These are phyloP conservation scores for Saccostrea cuccullata DNA, from an alignment of 1,140 invertebrate genomes.

Conservation along the genomic window DNA sequence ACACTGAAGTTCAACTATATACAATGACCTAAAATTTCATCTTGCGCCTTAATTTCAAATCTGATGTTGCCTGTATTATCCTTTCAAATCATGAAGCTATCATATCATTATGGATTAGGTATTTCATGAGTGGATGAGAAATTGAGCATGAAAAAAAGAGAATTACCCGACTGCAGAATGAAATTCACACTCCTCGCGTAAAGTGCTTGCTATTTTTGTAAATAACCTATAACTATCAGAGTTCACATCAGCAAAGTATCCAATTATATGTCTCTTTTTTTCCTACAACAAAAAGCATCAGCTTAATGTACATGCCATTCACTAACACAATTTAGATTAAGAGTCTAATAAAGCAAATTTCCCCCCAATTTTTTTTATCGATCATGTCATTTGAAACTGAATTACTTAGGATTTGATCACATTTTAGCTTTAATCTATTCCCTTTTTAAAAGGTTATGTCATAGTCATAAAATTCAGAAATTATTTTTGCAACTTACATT, in stretches of 20 bases:
- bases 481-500: constrained; percentile 81
- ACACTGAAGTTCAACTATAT: too few relatives aligned
- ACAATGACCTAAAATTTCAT: too few relatives aligned
- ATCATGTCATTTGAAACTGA: too few relatives aligned
- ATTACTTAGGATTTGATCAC: too few relatives aligned
- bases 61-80: too few relatives aligned
- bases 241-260: constrained; percentile 92
- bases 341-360: neutral
- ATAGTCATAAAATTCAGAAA: too few relatives aligned
- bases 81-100: too few relatives aligned
- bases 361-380: neutral
- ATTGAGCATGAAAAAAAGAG: neutral
- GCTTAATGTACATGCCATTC: neutral
- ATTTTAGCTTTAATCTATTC: too few relatives aligned
- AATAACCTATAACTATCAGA: constrained; percentile 83
- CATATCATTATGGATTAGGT: too few relatives aligned
- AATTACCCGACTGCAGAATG: constrained; percentile 95
- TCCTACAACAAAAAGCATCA: constrained; percentile 77
- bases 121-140: too few relatives aligned
- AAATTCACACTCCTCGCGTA: constrained; percentile 98
- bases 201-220: constrained; percentile 75
- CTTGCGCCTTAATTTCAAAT: too few relatives aligned
- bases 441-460: too few relatives aligned
- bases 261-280: constrained; percentile 94
- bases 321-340: neutral